Evolutionary conservation across 2,888 invertebrate genomes (phyloP), one percentile per base, ranked within the genome.

Genomic region (Coelogynopora nodosa): DNA sequence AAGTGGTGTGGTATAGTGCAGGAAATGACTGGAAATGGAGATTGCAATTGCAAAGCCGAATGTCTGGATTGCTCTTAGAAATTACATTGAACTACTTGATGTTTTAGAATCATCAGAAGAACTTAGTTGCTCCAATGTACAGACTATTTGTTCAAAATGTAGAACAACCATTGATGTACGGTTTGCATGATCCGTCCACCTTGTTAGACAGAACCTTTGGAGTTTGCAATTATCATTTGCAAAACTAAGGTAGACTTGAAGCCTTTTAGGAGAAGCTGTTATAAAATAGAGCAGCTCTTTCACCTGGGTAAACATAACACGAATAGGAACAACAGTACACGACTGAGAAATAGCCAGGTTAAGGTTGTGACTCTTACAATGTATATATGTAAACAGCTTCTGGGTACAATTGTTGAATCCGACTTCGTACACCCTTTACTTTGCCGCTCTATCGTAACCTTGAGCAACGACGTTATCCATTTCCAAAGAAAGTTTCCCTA

Each of bases 221-320:
- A 74, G 74, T 74, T 26, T 74, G 74, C 23, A n/a, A 26, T 74
- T 26, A 74, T 26, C 74, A 74, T 74, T 74, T 74, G 18, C 74
- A 74, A 74, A 74, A 74, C 74, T 74, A 26, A 74, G 74, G 23
- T 23, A 74, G 23, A 23, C 74, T 13, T 74, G 27, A 74, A 74
- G 74, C 23, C 74, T 74, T 74, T 74, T 74, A 13, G 74, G 74
- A n/a, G 74, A 74, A 26, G 74, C 74, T n/a, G 74, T 74, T n/a
- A 74, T 10, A 74, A 74, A 74, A 26, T 74, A 74, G 23, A 74
- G 74, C 5, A 74, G 5, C 23, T 74, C 74, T n/a, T 26, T 26
- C 18, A 74, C 74, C 23, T 74, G 18, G 23, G 74, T 74, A 74
- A 74, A 74, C 74, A 74, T 74, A 74, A n/a, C 27, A 18, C 49